phyloP scores from a whole-genome alignment of 2,888 invertebrate genomes.

The Macrosoma leucophasiata region DNA sequence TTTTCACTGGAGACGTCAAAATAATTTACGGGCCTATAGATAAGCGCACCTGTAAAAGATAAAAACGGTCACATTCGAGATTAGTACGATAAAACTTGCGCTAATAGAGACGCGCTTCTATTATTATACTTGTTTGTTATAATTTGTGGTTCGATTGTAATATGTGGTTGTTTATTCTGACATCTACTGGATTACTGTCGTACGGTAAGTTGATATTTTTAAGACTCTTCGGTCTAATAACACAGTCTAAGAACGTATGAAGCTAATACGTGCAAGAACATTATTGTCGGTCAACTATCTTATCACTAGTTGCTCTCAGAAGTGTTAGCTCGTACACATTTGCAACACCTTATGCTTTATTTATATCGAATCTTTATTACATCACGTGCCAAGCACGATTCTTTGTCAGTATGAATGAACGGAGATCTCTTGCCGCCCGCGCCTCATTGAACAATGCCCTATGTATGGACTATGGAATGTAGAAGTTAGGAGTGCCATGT shows the following conservation, averaged over 20 bases:
- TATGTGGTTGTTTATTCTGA: slow-evolving; percentile 46
- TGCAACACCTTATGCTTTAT: too few relatives aligned
- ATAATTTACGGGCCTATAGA: slow-evolving; percentile 56
- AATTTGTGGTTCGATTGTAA: slow-evolving; percentile 26
- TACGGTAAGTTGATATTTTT: slow-evolving; percentile 42
- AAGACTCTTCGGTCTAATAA: too few relatives aligned
- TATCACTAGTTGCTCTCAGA: too few relatives aligned
- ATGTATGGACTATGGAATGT: too few relatives aligned
- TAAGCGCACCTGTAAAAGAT: slow-evolving; percentile 48
- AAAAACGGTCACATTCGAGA: slow-evolving; percentile 43
- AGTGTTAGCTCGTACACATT: too few relatives aligned
- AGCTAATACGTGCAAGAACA: too few relatives aligned
- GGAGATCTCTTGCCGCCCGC: slow-evolving; percentile 40
- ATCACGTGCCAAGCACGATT: too few relatives aligned
- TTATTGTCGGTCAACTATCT: too few relatives aligned
- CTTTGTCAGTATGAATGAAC: slow-evolving; percentile 38
- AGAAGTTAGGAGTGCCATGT: too few relatives aligned
- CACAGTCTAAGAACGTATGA: too few relatives aligned
- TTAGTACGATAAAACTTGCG: slow-evolving; percentile 53
- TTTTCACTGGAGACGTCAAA: slow-evolving; percentile 44
- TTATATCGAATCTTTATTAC: too few relatives aligned
- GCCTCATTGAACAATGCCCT: slow-evolving; percentile 47
- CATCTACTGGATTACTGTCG: slow-evolving; percentile 39
- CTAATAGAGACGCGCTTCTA: slow-evolving; percentile 34
- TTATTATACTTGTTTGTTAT: slow-evolving; percentile 29